Evolutionary conservation across 2,888 invertebrate species (phyloP), one percentile per base, ranked within the genome.

Genomic region (Pristionchus japonicus): DNA sequence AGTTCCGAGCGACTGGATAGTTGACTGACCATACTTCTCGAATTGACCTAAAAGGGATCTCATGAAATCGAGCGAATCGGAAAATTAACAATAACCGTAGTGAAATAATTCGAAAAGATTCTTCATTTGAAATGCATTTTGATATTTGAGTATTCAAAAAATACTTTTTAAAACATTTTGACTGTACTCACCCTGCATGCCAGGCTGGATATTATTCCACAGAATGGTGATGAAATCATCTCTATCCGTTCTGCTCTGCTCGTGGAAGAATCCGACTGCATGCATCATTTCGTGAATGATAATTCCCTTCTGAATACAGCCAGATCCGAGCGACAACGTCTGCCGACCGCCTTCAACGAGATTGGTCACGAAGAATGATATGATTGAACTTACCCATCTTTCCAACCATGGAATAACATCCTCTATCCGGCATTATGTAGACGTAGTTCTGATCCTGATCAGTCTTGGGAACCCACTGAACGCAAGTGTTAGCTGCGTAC

Each of bases 371-470:
- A 27, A 23, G 80, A 80, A 27, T 31, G 70, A 70, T 15, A 17
- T 37, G 70, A 70, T 3, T 37, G 31, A 31, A 23, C 64, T 40
- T 31, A 92, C 92, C 92, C 90, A 91, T 92, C 85, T 92, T 92
- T 88, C 92, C 92, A 49, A 94, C 94, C 93, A 94, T 93, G 20
- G 94, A 94, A 84, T 94, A 94, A 90, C 94, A 94, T 40, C 94
- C 94, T 89, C 93, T 89, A 80, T 94, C 94, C 27, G 94, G 94
- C 88, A 93, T 91, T 88, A 94, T 94, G 89, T 93, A 92, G 31
- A 94, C 91, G 90, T 94, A 94, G 90, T 94, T 93, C n/a, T 89
- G 88, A 89, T 94, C 94, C 84, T 82, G 87, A 31, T 90, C 89
- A 57, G 91, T 92, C 87, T 93, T 92, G 20, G 94, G 94, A 20